Conservation (phyloP, 2,888 invertebrate species). For the Zaprionus bogoriensis region DNA sequence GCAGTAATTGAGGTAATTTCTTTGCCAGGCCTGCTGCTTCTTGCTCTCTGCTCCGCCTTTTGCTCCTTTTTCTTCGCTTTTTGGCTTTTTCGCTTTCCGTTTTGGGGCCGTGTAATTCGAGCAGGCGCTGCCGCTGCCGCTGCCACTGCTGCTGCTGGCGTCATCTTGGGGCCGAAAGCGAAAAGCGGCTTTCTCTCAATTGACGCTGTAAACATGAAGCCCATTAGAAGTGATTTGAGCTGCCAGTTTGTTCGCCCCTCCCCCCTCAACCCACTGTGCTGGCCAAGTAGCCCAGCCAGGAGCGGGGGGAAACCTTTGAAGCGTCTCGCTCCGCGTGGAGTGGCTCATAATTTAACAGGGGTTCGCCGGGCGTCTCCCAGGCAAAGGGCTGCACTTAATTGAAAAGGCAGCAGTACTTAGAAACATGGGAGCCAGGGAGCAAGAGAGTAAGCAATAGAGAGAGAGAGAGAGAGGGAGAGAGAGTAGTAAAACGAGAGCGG, state of each 20-base stretch:
- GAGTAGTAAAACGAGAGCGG: not conserved
- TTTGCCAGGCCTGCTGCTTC: conserved; percentile 12
- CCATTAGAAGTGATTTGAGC: conserved; percentile 78
- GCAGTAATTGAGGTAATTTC: conserved; percentile 76
- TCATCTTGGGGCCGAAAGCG: conserved; percentile 48
- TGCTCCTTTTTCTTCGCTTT: conserved; percentile 1
- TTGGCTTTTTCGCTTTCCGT: conserved; percentile 16
- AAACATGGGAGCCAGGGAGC: no score
- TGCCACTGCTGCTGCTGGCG: conserved; percentile 20
- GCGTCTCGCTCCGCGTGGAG: conserved; percentile 29
- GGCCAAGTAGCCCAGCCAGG: conserved; percentile 21
- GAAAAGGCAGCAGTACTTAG: conserved; percentile 65
- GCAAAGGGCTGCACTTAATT: conserved; percentile 65
- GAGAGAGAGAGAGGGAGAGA: not conserved
- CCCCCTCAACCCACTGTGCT: not conserved
- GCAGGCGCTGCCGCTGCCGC: conserved; percentile 16
- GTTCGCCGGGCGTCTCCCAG: conserved; percentile 33
- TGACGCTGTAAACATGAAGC: conserved; percentile 80
- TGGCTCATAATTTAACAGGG: conserved; percentile 61
- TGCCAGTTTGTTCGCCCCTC: conserved; percentile 41
- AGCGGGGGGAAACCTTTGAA: conserved; percentile 68
- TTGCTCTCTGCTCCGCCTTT: conserved; percentile 1
- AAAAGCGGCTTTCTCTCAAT: conserved; percentile 80
- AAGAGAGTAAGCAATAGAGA: not conserved
- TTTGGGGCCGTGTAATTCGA: conserved; percentile 51